phyloP scores from a whole-genome alignment of 1,140 invertebrate genomes.

The Drosophila prosaltans region DNA sequence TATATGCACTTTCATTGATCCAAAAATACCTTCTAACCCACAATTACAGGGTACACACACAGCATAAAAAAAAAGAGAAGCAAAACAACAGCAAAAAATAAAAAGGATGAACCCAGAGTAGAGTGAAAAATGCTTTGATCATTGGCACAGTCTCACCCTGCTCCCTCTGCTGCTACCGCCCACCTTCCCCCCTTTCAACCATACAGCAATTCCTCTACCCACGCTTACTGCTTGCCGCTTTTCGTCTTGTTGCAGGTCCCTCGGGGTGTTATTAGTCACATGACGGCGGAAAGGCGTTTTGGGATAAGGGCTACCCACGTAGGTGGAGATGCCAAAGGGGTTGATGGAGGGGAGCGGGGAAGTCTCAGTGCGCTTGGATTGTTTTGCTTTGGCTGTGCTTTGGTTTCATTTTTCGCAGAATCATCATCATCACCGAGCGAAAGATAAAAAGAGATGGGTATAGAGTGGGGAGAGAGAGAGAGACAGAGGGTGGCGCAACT shows the following conservation, averaged over 20 bases:
- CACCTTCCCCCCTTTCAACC: constrained; percentile 6
- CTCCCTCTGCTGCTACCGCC: constrained; percentile 13
- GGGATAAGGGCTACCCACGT: constrained; percentile 12
- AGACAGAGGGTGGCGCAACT: neutral
- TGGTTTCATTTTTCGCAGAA: constrained; percentile 59
- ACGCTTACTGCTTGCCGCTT: constrained; percentile 26
- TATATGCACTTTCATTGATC: too few relatives aligned
- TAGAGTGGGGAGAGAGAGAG: neutral
- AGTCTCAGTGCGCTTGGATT: constrained; percentile 43
- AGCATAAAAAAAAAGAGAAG: neutral
- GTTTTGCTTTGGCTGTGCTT: constrained; percentile 41
- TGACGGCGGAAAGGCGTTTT: constrained; percentile 30
- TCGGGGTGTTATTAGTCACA: constrained; percentile 80
- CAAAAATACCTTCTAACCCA: neutral
- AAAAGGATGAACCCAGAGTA: constrained; percentile 53
- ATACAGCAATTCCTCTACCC: constrained; percentile 21
- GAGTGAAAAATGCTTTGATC: constrained; percentile 72
- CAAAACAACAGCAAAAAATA: neutral
- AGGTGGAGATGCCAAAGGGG: neutral
- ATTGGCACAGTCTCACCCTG: constrained; percentile 50
- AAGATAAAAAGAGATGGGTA: constrained; percentile 8
- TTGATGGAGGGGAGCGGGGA: constrained; percentile 2
- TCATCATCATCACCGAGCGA: constrained; percentile 54
- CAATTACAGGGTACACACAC: neutral
- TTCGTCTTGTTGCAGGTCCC: constrained; percentile 46